phyloP scores from a whole-genome alignment of 1,140 invertebrate genomes.

The Drosophila erecta region DNA sequence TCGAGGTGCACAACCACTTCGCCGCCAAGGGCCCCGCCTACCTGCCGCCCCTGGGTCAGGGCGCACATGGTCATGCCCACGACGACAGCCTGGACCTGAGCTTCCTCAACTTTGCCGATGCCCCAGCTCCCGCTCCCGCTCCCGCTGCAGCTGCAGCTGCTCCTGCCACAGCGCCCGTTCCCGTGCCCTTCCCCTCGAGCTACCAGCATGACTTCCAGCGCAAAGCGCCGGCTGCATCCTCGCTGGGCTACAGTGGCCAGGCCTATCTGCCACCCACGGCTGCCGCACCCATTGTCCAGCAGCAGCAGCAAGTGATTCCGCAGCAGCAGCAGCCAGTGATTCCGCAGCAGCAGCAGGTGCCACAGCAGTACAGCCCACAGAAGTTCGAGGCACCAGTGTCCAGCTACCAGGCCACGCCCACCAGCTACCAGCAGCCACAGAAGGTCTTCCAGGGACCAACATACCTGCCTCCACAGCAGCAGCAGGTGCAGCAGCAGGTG shows the following conservation, averaged over 20 bases:
- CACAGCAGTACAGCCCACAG: slow-evolving; percentile 19
- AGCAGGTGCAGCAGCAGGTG: slow-evolving; percentile 6
- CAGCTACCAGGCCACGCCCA: slow-evolving; percentile 45
- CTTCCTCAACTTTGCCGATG: slow-evolving; percentile 60
- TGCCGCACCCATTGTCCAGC: slow-evolving; percentile 2
- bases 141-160: slow-evolving; percentile 1
- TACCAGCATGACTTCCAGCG: slow-evolving; percentile 73
- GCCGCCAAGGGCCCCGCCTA: slow-evolving; percentile 46
- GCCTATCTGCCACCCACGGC: slow-evolving; percentile 49
- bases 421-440: slow-evolving; percentile 25
- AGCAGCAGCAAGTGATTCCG: slow-evolving; percentile 5
- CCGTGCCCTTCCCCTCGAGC: slow-evolving; percentile 73
- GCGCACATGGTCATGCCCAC: slow-evolving; percentile 17
- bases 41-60: slow-evolving; percentile 47
- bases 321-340: slow-evolving; percentile 1
- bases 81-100: slow-evolving; percentile 63
- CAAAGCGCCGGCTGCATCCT: slow-evolving; percentile 4
- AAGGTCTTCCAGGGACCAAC: slow-evolving; percentile 33
- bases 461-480: slow-evolving; percentile 35
- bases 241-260: slow-evolving; percentile 27
- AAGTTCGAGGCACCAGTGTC: slow-evolving; percentile 35
- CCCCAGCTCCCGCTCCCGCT: slow-evolving; percentile 20
- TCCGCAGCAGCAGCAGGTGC: slow-evolving; percentile 16
- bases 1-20: slow-evolving; percentile 78
- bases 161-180: slow-evolving; percentile 9